Percentiles rank a stretch among this genome's conserved stretches.
Conservation (phyloP, 2,888 invertebrate species). For the Drosophila nr. perissopoda region DNA sequence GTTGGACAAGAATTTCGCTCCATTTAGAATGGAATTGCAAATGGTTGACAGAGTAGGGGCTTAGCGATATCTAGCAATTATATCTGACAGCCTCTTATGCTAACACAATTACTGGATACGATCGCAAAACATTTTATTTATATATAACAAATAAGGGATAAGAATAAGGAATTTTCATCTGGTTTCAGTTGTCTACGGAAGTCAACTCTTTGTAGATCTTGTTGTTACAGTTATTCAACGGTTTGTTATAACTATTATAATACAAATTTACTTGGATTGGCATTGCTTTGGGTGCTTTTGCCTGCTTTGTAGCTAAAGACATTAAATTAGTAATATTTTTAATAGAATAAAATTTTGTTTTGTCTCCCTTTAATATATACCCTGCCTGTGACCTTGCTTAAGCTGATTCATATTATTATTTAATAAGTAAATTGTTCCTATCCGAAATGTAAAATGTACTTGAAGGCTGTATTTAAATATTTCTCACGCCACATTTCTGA, state of each 20-base stretch:
- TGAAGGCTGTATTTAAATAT: neutral
- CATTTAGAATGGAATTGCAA: constrained; percentile 17
- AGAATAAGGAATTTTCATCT: neutral
- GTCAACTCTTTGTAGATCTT: neutral
- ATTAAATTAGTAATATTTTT: neutral
- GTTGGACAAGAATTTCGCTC: constrained; percentile 14
- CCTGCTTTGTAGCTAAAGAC: too few species aligned
- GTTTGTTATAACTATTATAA: neutral
- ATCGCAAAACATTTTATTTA: neutral
- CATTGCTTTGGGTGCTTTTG: neutral
- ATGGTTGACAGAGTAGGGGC: neutral
- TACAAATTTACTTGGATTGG: neutral
- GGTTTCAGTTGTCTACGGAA: neutral
- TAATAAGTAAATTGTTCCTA: neutral
- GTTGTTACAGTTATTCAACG: neutral
- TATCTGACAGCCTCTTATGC: neutral
- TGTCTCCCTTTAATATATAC: neutral
- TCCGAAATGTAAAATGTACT: neutral
- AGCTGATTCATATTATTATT: neutral
- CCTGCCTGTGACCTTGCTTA: neutral
- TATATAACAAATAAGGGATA: too few species aligned
- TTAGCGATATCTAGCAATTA: neutral
- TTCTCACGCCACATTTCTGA: constrained; percentile 28
- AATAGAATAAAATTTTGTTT: accelerated
- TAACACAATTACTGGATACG: constrained; percentile 2